Conservation (phyloP, 2,797 vertebrate genomes). For the Galaxias olidus region DNA sequence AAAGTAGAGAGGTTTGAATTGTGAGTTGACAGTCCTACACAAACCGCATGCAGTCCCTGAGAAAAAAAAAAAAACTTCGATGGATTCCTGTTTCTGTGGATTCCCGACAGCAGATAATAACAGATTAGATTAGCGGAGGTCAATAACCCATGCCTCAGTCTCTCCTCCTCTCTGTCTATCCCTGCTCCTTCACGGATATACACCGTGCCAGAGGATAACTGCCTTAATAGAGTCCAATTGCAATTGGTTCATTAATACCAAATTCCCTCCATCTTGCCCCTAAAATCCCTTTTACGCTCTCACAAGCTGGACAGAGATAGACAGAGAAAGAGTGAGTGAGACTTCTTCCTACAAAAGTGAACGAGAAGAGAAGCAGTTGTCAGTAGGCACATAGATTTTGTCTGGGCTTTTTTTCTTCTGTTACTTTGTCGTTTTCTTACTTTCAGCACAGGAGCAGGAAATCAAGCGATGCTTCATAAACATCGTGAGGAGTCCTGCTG, state of each 20-base stretch:
- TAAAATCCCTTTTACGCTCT: constrained; percentile 21
- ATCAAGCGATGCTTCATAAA: constrained; percentile 2
- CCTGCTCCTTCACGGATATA: constrained; percentile 19
- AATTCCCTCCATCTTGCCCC: constrained; percentile 15
- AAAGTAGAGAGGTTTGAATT: constrained; percentile 9
- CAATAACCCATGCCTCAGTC: constrained; percentile 30
- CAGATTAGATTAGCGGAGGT: constrained; percentile 48
- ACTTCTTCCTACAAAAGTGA: background rate
- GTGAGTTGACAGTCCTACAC: constrained; percentile 17
- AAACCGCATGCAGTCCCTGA: constrained; percentile 27
- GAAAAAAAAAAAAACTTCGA: constrained; percentile 3
- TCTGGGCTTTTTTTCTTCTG: no score
- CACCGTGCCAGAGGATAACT: constrained; percentile 30
- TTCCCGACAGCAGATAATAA: constrained; percentile 37
- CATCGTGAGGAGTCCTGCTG: constrained; percentile 21
- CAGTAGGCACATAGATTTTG: no score
- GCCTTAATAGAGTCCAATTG: constrained; percentile 42
- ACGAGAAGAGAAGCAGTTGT: no score
- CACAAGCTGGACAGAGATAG: background rate
- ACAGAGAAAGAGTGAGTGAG: constrained; percentile 2
- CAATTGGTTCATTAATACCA: constrained; percentile 36
- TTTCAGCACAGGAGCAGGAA: background rate
- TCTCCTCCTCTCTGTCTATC: constrained; percentile 28
- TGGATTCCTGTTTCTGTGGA: constrained; percentile 24
- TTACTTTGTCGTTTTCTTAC: no score